Conservation (phyloP, 2,797 vertebrate genomes). For the Sciurus vulgaris region DNA sequence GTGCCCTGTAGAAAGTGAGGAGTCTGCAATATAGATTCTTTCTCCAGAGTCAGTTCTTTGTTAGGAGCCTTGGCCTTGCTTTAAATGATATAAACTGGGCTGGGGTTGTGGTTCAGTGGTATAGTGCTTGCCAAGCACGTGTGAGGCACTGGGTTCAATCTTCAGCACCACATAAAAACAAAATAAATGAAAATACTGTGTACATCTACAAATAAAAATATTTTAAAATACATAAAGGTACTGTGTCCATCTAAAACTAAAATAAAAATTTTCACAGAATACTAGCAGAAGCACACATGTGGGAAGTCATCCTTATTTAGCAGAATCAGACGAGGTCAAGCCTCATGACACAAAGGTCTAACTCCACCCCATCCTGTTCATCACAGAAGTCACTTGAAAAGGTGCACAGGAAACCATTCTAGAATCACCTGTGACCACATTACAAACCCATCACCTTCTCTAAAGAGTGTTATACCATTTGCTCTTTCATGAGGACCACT, state of each 20-base stretch:
- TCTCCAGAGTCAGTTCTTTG: slow-evolving; percentile 25
- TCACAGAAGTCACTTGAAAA: background rate
- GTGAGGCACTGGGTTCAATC: too few species aligned
- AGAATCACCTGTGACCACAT: background rate
- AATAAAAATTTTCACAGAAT: background rate
- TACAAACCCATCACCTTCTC: background rate
- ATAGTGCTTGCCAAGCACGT: too few species aligned
- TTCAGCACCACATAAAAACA: too few species aligned
- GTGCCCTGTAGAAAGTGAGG: background rate
- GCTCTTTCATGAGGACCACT: background rate
- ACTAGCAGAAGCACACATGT: background rate
- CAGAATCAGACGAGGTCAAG: too few species aligned
- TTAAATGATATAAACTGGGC: background rate
- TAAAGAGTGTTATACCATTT: background rate
- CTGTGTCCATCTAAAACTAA: too few species aligned
- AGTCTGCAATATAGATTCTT: slow-evolving; percentile 12
- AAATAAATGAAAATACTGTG: too few species aligned
- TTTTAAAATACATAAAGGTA: background rate
- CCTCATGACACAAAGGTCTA: too few species aligned
- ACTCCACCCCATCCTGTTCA: too few species aligned
- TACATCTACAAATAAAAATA: too few species aligned
- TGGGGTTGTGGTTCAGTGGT: too few species aligned
- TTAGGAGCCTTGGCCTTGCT: slow-evolving; percentile 30
- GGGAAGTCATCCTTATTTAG: too few species aligned
- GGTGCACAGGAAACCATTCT: background rate